phyloP scores from a whole-genome alignment of 2,888 invertebrate species.

The Heliconius ethilla region DNA sequence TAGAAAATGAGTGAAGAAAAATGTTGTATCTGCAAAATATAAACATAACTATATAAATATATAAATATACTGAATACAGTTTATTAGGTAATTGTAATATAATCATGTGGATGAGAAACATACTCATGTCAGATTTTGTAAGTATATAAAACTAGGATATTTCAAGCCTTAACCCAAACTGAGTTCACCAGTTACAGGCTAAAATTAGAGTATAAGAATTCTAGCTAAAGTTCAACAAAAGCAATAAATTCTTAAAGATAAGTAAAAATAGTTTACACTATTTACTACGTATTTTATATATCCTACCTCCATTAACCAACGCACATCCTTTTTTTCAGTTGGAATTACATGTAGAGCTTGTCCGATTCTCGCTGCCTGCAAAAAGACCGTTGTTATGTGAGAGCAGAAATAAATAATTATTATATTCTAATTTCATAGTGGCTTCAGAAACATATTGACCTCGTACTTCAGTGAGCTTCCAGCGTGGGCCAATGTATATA shows the following conservation, averaged over 20 bases:
- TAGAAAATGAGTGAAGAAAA: constrained; percentile 63
- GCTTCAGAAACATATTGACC: constrained; percentile 48
- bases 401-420: neutral
- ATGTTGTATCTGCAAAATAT: constrained; percentile 64
- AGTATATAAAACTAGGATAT: neutral
- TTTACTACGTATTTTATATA: neutral
- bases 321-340: constrained; percentile 59
- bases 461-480: constrained; percentile 61
- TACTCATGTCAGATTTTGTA: neutral
- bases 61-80: neutral
- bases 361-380: constrained; percentile 61
- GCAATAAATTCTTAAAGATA: neutral
- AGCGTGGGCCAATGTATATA: constrained; percentile 59
- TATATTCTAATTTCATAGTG: neutral
- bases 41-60: constrained; percentile 3
- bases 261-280: neutral
- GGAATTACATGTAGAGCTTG: constrained; percentile 62
- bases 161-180: neutral
- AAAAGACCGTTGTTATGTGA: constrained; percentile 38
- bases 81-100: neutral
- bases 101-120: too few relatives aligned
- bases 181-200: neutral
- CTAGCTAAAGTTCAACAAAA: neutral
- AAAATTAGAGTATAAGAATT: neutral
- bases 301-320: constrained; percentile 62